These are phyloP conservation scores for Chaitophorus viminalis DNA, from an alignment of 2,888 invertebrate species.

Conservation along the genomic window DNA sequence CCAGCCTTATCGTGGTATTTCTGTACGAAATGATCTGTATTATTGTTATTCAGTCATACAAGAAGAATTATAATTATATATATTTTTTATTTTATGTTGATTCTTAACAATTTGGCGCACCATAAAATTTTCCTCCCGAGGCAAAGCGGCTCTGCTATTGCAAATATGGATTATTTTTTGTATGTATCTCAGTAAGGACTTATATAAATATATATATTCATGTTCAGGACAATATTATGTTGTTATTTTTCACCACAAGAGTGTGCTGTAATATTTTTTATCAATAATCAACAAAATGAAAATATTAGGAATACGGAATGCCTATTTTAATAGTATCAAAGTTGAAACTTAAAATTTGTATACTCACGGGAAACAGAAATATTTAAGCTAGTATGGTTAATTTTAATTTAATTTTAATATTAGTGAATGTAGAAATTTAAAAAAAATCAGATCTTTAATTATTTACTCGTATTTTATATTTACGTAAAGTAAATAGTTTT, in stretches of 20 bases:
- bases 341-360: not conserved
- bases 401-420: not conserved
- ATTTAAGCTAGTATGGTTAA: conserved; percentile 16
- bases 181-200: no score
- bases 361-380: not conserved
- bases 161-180: no score
- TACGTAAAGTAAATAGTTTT: not conserved
- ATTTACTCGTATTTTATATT: not conserved
- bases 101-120: no score
- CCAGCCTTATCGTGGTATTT: no score
- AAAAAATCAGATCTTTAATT: not conserved
- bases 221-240: not conserved
- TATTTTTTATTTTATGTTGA: no score
- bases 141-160: no score
- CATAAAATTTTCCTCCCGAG: no score
- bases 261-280: conserved; percentile 45
- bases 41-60: no score
- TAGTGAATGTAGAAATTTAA: not conserved
- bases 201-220: no score
- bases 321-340: not conserved
- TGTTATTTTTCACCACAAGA: conserved; percentile 37
- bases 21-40: no score
- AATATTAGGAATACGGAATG: no score
- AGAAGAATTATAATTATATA: no score
- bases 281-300: conserved; percentile 47